Base-by-base conservation (phyloP, 2,113 vertebrate species). In the Nicator chloris region DNA sequence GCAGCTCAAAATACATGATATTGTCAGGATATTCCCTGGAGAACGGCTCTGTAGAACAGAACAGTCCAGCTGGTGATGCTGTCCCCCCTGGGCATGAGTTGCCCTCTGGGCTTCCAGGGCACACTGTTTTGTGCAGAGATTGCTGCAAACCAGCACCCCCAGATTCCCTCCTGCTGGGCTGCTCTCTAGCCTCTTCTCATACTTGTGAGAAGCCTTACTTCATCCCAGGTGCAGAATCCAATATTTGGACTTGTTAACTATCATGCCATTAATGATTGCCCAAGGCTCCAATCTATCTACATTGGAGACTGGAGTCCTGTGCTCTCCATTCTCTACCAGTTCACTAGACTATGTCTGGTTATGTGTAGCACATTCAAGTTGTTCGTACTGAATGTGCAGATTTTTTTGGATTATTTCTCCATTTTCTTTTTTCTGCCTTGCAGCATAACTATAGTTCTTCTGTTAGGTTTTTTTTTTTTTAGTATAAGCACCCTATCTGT, bases 71-170 rank as follows among this genome's bases (percentile, higher is more conserved):
- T 47, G 51, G 15, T 27, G 22, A 28, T 23, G 11, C 15, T 73
- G 40, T 47, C 40, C n/a, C 2, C 6, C 15, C 11, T 33, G 50
- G 40, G 26, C 0, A 0, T 1, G 2, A 4, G 15, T 27, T 85
- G 27, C 20, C 17, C 7, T 65, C 27, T 9, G 37, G 50, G 31
- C 10, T 70, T 30, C 45, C 54, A 69, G 60, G 45, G 15, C 26
- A 47, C 3, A 3, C 44, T 44, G 53, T 2, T 37, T 90, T 7
- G 3, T 31, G 18, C 4, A 24, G 28, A 49, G 16, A 26, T 24
- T 72, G 33, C 26, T 82, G 70, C 22, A 2, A 0, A 9, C 9
- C 65, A 84, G 47, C 10, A 13, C 2, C 8, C 26, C 18, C 39
- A 61, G 27, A 35, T 26, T n/a, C 18, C n/a, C 37, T 78, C 63